phyloP scores from a whole-genome alignment of 2,113 vertebrate genomes.

The Lamprotornis superbus region DNA sequence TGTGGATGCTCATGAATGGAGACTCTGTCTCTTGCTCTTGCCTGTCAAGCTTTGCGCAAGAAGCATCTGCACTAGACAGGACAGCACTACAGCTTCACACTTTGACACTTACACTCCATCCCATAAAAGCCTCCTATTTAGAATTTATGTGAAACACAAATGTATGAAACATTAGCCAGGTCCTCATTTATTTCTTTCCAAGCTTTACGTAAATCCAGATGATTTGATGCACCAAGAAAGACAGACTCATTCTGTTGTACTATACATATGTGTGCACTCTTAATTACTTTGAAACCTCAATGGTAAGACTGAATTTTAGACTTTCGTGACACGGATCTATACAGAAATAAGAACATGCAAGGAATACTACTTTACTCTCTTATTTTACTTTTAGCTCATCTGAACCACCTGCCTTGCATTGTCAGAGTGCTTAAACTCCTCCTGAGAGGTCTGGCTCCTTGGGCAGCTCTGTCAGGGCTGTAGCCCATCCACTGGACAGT shows the following conservation, averaged over 20 bases:
- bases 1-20: accelerated
- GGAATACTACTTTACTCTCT: background rate
- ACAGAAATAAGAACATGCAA: background rate
- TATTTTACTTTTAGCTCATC: background rate
- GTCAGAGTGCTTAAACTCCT: background rate
- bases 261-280: background rate
- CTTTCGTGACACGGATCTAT: background rate
- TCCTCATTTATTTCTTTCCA: background rate
- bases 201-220: background rate
- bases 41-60: background rate
- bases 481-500: background rate
- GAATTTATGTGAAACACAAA: background rate
- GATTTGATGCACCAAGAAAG: background rate
- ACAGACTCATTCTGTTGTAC: background rate
- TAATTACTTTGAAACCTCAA: background rate
- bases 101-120: background rate
- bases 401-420: background rate
- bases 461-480: accelerated
- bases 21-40: background rate
- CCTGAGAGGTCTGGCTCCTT: background rate
- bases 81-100: background rate
- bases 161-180: background rate
- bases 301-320: background rate
- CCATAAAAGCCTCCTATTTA: background rate
- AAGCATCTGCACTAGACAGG: background rate